Evolutionary conservation across 2,797 vertebrate species (phyloP), one percentile per base, ranked within the genome.

Genomic region (Phoeniculus purpureus): DNA sequence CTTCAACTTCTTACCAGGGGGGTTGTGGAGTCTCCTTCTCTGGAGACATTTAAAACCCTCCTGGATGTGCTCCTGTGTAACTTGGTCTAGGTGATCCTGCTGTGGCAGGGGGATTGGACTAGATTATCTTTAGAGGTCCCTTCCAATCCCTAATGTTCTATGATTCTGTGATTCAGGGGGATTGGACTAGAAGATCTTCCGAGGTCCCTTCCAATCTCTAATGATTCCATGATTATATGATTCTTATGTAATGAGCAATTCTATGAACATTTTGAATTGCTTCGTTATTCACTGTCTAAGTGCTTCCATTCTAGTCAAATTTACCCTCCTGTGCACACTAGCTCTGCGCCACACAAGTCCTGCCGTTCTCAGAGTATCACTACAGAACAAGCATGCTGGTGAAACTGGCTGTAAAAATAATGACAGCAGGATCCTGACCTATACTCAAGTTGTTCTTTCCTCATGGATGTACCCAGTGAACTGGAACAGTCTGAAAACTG

Each of bases 351-450:
- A 60, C 61, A 58, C 8, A 40, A 55, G 37, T 76, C 52, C 68
- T 86, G 43, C 25, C 4, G 4, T 45, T 91, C 45, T 82, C 52
- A 51, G 14, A 71, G 37, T 34, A 74, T 90, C 51, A 32, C 12
- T 34, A 45, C 4, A 56, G 61, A 92, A 56, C 48, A 59, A 90
- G 56, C 34, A 72, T 2, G 17, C 18, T 68, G n/a, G 81, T 81
- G 61, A 86, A 85, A 65, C 31, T 86, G 78, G 43, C 54, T 87
- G 31, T 87, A 74, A 82, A 92, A 92, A 71, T 87, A 84, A 87
- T 54, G 93, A 91, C 94, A 95, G 64, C 71, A 64, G 34, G 64
- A 60, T 27, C 65, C 64, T 94, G 96, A 96, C 90, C 94, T 93
- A 4, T 64, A 74, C 11, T 91, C 50, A 70, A n/a, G 85, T 37